Evolutionary conservation across 2,888 invertebrate genomes (phyloP).

Genomic region (Sepiola atlantica): DNA sequence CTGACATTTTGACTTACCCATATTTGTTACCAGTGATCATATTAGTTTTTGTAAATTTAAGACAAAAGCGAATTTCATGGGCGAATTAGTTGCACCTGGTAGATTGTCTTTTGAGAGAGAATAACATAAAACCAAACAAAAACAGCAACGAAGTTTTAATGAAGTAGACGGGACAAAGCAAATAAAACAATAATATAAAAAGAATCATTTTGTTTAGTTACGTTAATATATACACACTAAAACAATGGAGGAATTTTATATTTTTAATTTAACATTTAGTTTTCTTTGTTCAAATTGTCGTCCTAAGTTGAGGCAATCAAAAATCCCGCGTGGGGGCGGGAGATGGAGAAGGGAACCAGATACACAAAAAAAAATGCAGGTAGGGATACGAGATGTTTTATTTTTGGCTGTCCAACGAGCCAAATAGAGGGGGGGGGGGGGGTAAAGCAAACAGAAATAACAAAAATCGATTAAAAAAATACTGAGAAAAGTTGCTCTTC

Average conservation of each 20-base stretch:
- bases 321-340: not conserved
- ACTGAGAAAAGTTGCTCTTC: not conserved
- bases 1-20: no score
- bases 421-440: not conserved
- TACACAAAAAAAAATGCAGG: not conserved
- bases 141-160: not conserved
- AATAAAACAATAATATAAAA: not conserved
- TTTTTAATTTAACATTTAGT: not conserved
- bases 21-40: no score
- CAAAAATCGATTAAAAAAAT: not conserved
- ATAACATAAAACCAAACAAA: not conserved
- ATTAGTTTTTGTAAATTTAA: no score
- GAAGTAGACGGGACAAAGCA: not conserved
- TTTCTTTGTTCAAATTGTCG: not conserved
- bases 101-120: not conserved
- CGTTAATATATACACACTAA: not conserved
- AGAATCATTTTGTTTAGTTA: not conserved
- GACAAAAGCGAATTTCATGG: not conserved
- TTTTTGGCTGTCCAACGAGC: constrained; percentile 5
- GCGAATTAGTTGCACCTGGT: not conserved
- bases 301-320: not conserved
- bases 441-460: not conserved
- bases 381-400: not conserved
- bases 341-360: not conserved
- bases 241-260: not conserved